phyloP scores from a whole-genome alignment of 2,888 invertebrate genomes.

The Volucella inanis region DNA sequence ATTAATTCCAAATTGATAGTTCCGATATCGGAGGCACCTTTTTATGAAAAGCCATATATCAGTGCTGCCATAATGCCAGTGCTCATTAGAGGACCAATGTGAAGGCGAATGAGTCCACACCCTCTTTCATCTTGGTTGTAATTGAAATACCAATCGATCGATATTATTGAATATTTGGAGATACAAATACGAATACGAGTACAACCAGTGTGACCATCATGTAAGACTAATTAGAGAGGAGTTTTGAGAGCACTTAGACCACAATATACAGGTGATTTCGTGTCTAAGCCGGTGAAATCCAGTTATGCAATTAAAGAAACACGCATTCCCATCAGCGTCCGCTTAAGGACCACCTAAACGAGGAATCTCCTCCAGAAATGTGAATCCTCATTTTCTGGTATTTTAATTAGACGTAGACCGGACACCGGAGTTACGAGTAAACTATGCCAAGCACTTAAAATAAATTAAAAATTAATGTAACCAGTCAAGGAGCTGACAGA shows the following conservation, averaged over 20 bases:
- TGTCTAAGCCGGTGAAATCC: slow-evolving; percentile 42
- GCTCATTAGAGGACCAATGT: neutral
- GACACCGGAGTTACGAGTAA: slow-evolving; percentile 14
- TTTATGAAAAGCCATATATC: no score
- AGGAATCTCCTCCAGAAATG: slow-evolving; percentile 58
- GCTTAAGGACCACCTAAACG: slow-evolving; percentile 62
- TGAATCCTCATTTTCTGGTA: slow-evolving; percentile 62
- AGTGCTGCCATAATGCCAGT: slow-evolving; percentile 2
- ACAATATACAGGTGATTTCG: slow-evolving; percentile 42
- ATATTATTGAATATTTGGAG: slow-evolving; percentile 66
- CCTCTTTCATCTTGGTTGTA: no score
- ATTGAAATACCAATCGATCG: neutral
- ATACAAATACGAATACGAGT: neutral
- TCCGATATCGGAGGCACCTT: no score
- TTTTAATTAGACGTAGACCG: slow-evolving; percentile 52
- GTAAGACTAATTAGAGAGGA: slow-evolving; percentile 66
- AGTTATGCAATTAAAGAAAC: slow-evolving; percentile 74
- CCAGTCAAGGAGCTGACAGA: slow-evolving; percentile 72
- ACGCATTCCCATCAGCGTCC: slow-evolving; percentile 55
- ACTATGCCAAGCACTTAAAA: slow-evolving; percentile 63
- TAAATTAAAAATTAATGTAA: slow-evolving; percentile 74
- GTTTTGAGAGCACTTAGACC: slow-evolving; percentile 48
- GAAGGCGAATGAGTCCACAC: no score
- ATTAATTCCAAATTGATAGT: no score
- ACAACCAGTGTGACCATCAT: slow-evolving; percentile 29